These are phyloP conservation scores for Circaetus cinerascens DNA, from an alignment of 2,113 vertebrate species.

Conservation along the genomic window DNA sequence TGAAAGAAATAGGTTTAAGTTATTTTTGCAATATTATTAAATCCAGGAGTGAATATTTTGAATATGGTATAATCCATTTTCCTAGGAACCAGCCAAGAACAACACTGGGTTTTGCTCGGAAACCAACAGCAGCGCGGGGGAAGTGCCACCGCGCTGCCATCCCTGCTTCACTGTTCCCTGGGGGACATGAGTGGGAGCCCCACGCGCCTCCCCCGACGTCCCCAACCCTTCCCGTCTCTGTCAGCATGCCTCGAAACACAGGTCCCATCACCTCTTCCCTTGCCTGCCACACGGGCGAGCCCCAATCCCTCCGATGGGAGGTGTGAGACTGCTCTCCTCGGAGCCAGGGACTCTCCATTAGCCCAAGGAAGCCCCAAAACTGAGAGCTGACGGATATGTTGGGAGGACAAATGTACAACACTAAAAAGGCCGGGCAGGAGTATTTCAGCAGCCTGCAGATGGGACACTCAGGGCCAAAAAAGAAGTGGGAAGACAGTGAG, in stretches of 20 bases:
- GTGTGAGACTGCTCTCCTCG: neutral
- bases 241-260: neutral
- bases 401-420: neutral
- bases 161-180: neutral
- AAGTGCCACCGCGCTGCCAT: neutral
- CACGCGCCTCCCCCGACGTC: fast-evolving
- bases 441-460: neutral
- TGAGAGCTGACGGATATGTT: fast-evolving
- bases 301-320: neutral
- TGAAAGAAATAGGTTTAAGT: neutral
- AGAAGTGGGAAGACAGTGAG: neutral
- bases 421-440: neutral
- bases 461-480: neutral
- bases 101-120: neutral
- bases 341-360: fast-evolving
- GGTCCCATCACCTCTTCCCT: neutral
- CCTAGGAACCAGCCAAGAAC: constrained; percentile 54
- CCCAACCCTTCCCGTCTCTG: neutral
- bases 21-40: constrained; percentile 45
- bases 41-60: constrained; percentile 22
- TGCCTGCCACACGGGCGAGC: fast-evolving
- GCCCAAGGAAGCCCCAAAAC: neutral
- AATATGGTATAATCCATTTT: constrained; percentile 44
- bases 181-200: neutral
- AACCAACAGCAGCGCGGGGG: neutral